phyloP scores from a whole-genome alignment of 2,888 invertebrate genomes.

The Blera fallax region DNA sequence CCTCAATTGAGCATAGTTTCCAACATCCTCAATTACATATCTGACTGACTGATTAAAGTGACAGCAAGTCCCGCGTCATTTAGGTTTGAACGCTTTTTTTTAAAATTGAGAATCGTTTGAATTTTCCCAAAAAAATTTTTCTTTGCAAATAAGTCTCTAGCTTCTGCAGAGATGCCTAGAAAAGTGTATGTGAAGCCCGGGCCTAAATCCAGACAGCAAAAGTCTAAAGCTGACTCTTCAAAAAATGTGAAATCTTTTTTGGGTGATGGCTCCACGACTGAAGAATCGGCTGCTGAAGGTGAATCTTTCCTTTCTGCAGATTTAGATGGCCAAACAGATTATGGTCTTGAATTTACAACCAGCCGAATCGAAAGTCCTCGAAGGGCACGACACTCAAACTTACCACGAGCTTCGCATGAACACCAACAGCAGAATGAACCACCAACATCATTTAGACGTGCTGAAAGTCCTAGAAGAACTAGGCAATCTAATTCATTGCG shows the following conservation, averaged over 20 bases:
- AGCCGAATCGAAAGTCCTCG: slow-evolving; percentile 31
- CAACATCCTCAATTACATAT: background rate
- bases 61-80: too few species aligned
- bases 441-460: too few species aligned
- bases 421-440: too few species aligned
- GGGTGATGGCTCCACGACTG: background rate
- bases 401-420: too few species aligned
- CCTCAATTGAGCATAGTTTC: background rate
- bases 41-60: background rate
- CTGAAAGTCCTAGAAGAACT: too few species aligned
- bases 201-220: background rate
- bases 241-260: background rate
- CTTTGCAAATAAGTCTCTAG: too few species aligned
- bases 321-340: slow-evolving; percentile 63
- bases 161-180: background rate
- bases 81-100: too few species aligned
- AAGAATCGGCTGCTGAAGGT: background rate
- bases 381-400: background rate
- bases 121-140: background rate
- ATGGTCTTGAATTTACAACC: slow-evolving; percentile 65
- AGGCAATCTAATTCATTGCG: too few species aligned
- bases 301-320: slow-evolving; percentile 29
- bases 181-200: background rate
- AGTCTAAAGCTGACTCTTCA: background rate
- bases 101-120: too few species aligned